Percentiles rank a stretch among this genome's conserved stretches.
Evolutionary conservation across 2,113 vertebrate genomes (phyloP).

Genomic region (Anguilla japonica): DNA sequence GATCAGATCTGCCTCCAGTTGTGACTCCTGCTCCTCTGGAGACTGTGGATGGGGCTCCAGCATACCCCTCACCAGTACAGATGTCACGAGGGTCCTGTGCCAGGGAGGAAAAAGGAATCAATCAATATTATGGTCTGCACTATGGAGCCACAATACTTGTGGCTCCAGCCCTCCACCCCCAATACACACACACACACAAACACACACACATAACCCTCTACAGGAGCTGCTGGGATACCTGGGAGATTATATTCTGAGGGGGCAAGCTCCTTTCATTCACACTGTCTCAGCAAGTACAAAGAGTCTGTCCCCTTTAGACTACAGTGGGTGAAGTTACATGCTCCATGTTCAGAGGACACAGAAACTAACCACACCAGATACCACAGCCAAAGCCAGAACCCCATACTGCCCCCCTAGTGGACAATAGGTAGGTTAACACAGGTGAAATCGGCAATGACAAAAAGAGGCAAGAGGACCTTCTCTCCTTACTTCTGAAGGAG

Average conservation of each 20-base stretch:
- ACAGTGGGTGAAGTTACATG: background rate
- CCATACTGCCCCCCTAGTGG: background rate
- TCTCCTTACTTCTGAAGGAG: background rate
- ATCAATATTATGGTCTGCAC: no score
- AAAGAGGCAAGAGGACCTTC: no score
- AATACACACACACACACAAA: background rate
- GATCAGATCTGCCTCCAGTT: background rate
- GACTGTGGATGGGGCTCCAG: background rate
- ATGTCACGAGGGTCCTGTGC: constrained; percentile 33
- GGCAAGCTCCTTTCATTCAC: no score
- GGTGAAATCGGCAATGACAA: background rate
- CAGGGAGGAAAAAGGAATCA: background rate
- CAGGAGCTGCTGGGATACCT: background rate
- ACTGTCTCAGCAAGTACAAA: background rate
- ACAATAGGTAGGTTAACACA: background rate
- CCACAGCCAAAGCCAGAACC: background rate
- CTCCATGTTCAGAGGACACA: background rate
- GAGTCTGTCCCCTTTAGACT: background rate
- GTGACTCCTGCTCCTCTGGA: background rate
- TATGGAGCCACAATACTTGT: no score
- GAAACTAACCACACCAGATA: background rate
- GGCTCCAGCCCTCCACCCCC: no score
- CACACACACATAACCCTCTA: background rate
- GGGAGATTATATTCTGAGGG: background rate
- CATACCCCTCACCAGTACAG: background rate